Percentiles rank a stretch among this genome's conserved stretches.
These are phyloP conservation scores for Diorhabda sublineata DNA, from an alignment of 1,140 invertebrate genomes.

Conservation along the genomic window DNA sequence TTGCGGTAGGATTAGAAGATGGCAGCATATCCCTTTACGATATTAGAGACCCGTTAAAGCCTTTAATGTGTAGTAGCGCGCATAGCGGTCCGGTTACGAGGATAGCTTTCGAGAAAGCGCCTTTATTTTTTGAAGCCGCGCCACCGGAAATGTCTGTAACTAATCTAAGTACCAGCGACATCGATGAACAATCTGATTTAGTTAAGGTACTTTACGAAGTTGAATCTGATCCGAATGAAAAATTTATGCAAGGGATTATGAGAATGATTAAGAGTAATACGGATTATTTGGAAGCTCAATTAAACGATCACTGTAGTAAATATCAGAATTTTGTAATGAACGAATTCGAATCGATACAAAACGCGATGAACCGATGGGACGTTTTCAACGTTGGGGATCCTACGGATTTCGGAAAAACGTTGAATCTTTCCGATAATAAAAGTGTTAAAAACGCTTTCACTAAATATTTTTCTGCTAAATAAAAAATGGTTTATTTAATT, in stretches of 20 bases:
- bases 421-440: conserved; percentile 3
- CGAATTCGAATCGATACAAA: conserved; percentile 26
- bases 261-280: conserved; percentile 22
- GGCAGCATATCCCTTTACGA: conserved; percentile 34
- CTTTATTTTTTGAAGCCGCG: neutral
- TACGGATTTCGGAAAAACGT: conserved; percentile 5
- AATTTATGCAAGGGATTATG: conserved; percentile 25
- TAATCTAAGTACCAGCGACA: conserved; percentile 13
- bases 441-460: conserved; percentile 4
- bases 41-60: conserved; percentile 27
- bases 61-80: conserved; percentile 19
- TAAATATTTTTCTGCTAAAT: neutral
- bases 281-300: conserved; percentile 26
- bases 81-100: conserved; percentile 23
- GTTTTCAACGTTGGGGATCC: conserved; percentile 13
- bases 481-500: too few species aligned
- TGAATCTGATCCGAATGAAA: conserved; percentile 11
- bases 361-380: conserved; percentile 16
- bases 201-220: neutral
- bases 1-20: conserved; percentile 29
- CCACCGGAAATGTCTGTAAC: conserved; percentile 5
- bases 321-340: conserved; percentile 23
- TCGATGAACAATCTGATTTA: conserved; percentile 7
- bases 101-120: conserved; percentile 21
- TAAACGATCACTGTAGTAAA: conserved; percentile 26